Evolutionary conservation across 1,140 invertebrate genomes (phyloP), one percentile per base, ranked within the genome.

Genomic region (Apis dorsata): DNA sequence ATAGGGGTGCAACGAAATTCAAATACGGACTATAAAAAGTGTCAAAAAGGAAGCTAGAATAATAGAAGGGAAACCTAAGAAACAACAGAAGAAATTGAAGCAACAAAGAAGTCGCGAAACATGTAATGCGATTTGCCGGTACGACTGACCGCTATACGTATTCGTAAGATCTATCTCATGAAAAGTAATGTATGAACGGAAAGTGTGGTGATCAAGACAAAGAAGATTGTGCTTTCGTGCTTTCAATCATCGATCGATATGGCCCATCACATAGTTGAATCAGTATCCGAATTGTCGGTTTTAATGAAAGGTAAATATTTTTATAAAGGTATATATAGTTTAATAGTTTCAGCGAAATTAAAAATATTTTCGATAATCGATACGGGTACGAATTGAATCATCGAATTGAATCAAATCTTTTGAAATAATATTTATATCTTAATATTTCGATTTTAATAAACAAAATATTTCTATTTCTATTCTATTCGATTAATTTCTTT

Each of bases 281-380:
- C 89, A 49, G 91, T 86, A 51, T 88, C 87, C 84, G 90, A 91
- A 71, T 86, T 93, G 51, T 90, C 91, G 49, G 88, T 86, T 81
- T 90, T 92, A 68, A 91, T 92, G 66, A 93, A 92, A 93, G 92
- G 92, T 93, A 76, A 92, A 86, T 89, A 85, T 81, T 72, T 2
- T 2, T 51, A 11, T 2, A 13, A 49, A 49, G 49, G 5, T 44
- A 44, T 44, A n/a, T 49, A 12, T 34, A 44, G 10, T 1, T 34
- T 44, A 44, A 66, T 8, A 28, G 19, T 44, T 15, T 1, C 17
- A 44, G 3, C 10, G 1, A 57, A 17, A 57, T 17, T 7, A 17
- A 15, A 0, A 57, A 19, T 17, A 7, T 28, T 28, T 15, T 13
- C 15, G 15, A 0, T 65, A 28, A 65, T 65, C 3, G 17, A 17